phyloP scores from a whole-genome alignment of 2,113 vertebrate genomes.

The Gallinago media region DNA sequence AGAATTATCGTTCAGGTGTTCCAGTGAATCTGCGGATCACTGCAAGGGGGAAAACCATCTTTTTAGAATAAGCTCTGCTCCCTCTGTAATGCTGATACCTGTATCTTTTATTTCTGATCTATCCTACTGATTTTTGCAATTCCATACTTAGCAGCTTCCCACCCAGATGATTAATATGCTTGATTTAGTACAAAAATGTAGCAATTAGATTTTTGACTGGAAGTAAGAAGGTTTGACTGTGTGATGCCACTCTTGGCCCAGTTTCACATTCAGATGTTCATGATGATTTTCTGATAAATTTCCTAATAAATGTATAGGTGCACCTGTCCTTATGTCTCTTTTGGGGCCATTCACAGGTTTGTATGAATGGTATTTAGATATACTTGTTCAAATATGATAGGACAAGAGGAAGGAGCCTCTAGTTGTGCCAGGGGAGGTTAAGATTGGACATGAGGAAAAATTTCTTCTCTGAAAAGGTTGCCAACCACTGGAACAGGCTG shows the following conservation, averaged over 20 bases:
- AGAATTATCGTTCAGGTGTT: neutral
- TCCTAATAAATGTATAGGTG: neutral
- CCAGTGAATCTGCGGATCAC: neutral
- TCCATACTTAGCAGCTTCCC: conserved; percentile 5
- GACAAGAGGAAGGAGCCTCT: neutral
- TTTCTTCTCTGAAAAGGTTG: neutral
- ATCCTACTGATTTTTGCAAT: neutral
- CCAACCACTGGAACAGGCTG: neutral
- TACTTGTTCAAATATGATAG: rapidly evolving
- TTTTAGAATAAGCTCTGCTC: neutral
- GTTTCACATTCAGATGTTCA: neutral
- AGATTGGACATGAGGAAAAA: neutral
- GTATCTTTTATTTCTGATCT: neutral
- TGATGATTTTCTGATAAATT: neutral
- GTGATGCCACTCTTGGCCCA: neutral
- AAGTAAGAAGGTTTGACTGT: neutral
- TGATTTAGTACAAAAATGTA: neutral
- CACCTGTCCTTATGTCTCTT: neutral
- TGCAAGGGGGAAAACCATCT: neutral
- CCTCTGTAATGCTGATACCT: neutral
- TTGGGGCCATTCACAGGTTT: neutral
- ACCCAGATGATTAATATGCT: neutral
- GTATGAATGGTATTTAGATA: neutral
- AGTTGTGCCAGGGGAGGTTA: neutral
- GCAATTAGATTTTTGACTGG: neutral